Evolutionary conservation across 2,888 invertebrate species (phyloP), one percentile per base, ranked within the genome.

Genomic region (Gisinianus flammeolus): DNA sequence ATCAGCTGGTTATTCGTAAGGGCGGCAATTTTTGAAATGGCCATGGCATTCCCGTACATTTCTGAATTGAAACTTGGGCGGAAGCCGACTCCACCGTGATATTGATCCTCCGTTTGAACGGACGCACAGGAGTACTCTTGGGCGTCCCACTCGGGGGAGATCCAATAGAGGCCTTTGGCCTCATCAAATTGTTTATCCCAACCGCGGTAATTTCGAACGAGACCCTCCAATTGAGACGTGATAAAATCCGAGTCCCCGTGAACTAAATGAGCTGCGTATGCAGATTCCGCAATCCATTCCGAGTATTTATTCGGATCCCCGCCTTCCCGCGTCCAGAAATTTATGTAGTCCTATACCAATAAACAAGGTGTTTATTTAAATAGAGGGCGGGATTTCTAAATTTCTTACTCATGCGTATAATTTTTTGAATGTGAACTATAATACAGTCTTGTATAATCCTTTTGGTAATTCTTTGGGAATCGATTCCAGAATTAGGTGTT

Each of bases 291-390:
- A 52, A 84, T 84, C 84, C 84, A 84, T 80, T 84, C 84, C 0
- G 84, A 83, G 66, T 84, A 84, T 31, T 79, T 80, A 33, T 81
- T 77, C 16, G 66, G 26, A 70, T 78, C 77, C 12, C 79, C 82
- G 6, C 84, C 84, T 79, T 82, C 82, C 33, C 83, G 62, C 2
- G 81, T 56, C 84, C 84, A 84, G 70, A 83, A 81, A 62, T 83
- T 83, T 12, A 84, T 82, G 79, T 84, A 84, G 62, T 84, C 84
- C 80, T 81, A n/a, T 44, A n/a, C 76, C n/a, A n/a, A n/a, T n/a
- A n/a, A n/a, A n/a, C n/a, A n/a, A n/a, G n/a, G n/a, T n/a, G n/a
- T n/a, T n/a, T n/a, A n/a, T n/a, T n/a, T n/a, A n/a, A n/a, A n/a
- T n/a, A n/a, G n/a, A n/a, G n/a, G n/a, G n/a, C n/a, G n/a, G n/a